phyloP scores from a whole-genome alignment of 2,797 vertebrate genomes.

The Buceros bicornis region DNA sequence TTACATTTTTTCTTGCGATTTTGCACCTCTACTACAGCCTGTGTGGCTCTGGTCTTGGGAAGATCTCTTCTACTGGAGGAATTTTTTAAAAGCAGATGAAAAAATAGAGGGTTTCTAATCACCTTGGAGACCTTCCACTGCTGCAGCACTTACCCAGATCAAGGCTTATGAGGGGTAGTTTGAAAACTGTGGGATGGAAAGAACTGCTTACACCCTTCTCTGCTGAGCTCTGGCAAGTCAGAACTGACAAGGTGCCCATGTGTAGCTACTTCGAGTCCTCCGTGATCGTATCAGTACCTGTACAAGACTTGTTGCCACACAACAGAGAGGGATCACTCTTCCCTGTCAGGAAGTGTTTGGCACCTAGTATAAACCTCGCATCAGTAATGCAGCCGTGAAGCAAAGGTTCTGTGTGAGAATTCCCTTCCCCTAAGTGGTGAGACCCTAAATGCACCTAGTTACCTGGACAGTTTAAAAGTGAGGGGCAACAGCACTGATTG shows the following conservation, averaged over 20 bases:
- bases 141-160: neutral
- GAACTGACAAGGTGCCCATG: neutral
- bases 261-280: neutral
- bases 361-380: neutral
- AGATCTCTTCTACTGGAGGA: neutral
- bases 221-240: neutral
- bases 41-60: neutral
- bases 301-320: neutral
- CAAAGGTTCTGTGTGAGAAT: neutral
- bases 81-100: neutral
- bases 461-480: neutral
- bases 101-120: neutral
- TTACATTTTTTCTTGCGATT: neutral
- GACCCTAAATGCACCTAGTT: neutral
- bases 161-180: neutral
- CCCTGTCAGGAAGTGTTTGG: neutral
- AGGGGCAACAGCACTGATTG: neutral
- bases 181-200: neutral
- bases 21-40: neutral
- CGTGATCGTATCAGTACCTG: fast-evolving
- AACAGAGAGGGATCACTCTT: neutral
- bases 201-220: neutral
- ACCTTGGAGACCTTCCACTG: neutral
- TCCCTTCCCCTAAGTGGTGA: neutral
- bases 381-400: neutral